Evolutionary conservation across 2,888 invertebrate genomes (phyloP).

Genomic region (Dascillus cervinus): DNA sequence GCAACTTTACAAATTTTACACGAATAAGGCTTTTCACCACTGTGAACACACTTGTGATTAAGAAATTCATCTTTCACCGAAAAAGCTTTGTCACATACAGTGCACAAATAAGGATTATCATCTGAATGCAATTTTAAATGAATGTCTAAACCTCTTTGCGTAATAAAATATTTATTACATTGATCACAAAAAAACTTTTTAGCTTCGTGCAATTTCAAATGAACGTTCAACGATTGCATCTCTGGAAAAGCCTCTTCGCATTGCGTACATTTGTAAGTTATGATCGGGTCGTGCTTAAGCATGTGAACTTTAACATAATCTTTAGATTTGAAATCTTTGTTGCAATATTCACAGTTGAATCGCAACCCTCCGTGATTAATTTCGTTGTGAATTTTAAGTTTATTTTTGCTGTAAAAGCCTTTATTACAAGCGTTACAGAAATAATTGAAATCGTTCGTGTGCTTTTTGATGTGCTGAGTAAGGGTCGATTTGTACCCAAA

Average conservation of each 20-base stretch:
- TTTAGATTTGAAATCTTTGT: too few relatives aligned
- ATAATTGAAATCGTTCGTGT: too few relatives aligned
- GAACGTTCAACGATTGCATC: too few relatives aligned
- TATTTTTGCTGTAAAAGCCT: too few relatives aligned
- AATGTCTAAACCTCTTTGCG: background rate
- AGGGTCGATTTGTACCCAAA: too few relatives aligned
- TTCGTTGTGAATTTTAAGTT: too few relatives aligned
- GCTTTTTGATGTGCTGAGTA: too few relatives aligned
- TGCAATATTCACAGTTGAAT: too few relatives aligned
- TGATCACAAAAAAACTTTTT: background rate
- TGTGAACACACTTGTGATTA: conserved; percentile 3
- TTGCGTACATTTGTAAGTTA: conserved; percentile 2
- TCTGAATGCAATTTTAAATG: conserved; percentile 44
- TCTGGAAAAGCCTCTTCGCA: conserved; percentile 5
- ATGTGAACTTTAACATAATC: too few relatives aligned
- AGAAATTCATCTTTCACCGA: background rate
- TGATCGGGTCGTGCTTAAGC: too few relatives aligned
- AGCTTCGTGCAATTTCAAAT: background rate
- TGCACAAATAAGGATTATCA: conserved; percentile 42
- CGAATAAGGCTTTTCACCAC: conserved; percentile 6
- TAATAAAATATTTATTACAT: background rate
- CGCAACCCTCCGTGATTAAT: too few relatives aligned
- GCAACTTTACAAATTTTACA: background rate
- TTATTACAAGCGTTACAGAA: too few relatives aligned
- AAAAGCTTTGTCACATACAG: conserved; percentile 8